Evolutionary conservation across 2,888 invertebrate genomes (phyloP), one percentile per base, ranked within the genome.

Genomic region (Pyrgus malvae): DNA sequence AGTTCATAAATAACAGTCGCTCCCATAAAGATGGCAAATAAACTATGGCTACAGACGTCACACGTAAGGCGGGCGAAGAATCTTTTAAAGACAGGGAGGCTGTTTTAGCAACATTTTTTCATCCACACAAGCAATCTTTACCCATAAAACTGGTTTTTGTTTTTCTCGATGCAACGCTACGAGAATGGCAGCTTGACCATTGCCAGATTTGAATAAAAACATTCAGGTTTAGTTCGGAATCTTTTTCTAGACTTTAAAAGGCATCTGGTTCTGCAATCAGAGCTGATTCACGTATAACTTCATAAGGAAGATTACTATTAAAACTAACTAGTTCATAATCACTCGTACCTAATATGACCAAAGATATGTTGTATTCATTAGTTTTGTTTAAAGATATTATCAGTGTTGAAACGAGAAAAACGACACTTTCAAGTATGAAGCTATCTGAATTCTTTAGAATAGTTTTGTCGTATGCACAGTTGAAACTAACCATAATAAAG

Each of bases 141-240:
- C 45, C 45, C 53, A 48, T 48, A 33, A 25, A 54, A 54, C 54
- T 41, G 54, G 54, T 48, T 54, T 54, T 27, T 33, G 48, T 46
- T 54, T 54, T 46, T 37, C 53, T 45, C 29, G 41, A 48, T 23
- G 40, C 48, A 54, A 46, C 46, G 54, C 54, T 54, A 27, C 31
- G 54, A n/a, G n/a, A 48, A 54, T 16, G 48, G 54, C 25, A 54
- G 46, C 40, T 16, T 54, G 54, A 31, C 31, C 54, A 48, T 54
- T 54, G 54, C 46, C 54, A 54, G 46, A 54, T 46, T 54, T 54
- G 54, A 54, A 48, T 54, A 54, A 54, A 54, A 54, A 48, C 46
- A 17, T 41, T 40, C 48, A 54, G 46, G 19, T 19, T 46, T 40
- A 41, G 9, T 33, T 48, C 16, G 46, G 40, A 45, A 27, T 54